A percentile compares a stretch with the other conserved stretches of the same genome.
Evolutionary conservation across 2,797 vertebrate genomes (phyloP).

Genomic region (Xiphorhynchus erythropygius): DNA sequence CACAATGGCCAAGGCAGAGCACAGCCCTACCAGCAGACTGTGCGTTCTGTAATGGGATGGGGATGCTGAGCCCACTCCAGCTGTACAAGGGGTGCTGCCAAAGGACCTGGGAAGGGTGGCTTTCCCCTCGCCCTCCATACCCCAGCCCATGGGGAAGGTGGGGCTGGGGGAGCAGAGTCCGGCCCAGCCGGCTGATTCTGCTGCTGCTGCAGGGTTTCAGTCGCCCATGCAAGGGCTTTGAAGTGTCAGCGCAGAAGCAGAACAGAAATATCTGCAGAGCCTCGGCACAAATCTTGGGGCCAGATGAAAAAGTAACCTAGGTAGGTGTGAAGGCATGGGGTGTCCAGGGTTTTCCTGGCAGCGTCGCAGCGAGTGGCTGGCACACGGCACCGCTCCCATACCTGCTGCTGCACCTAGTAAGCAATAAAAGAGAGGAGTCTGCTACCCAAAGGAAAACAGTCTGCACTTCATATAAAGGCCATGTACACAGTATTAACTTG

Average conservation of each 20-base stretch:
- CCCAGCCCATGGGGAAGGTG: background rate
- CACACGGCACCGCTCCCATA: background rate
- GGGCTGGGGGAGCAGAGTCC: background rate
- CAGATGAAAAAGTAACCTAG: background rate
- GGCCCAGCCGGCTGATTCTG: background rate
- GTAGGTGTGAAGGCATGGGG: background rate
- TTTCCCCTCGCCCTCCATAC: background rate
- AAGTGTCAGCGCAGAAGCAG: background rate
- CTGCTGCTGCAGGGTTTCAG: background rate
- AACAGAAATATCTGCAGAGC: background rate
- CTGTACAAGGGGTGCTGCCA: background rate
- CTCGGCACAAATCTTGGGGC: background rate
- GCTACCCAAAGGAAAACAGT: slow-evolving; percentile 27
- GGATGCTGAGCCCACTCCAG: background rate
- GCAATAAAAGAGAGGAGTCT: slow-evolving; percentile 12
- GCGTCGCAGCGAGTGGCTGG: fast-evolving
- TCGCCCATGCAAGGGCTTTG: background rate
- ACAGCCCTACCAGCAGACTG: background rate
- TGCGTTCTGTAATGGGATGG: fast-evolving
- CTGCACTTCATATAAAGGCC: slow-evolving; percentile 29
- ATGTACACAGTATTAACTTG: background rate
- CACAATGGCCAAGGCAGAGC: fast-evolving
- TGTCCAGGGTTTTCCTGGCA: slow-evolving; percentile 16
- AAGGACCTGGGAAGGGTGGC: background rate
- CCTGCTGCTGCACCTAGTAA: background rate